phyloP scores from a whole-genome alignment of 2,113 vertebrate species.

The Marcusenius ussheri region DNA sequence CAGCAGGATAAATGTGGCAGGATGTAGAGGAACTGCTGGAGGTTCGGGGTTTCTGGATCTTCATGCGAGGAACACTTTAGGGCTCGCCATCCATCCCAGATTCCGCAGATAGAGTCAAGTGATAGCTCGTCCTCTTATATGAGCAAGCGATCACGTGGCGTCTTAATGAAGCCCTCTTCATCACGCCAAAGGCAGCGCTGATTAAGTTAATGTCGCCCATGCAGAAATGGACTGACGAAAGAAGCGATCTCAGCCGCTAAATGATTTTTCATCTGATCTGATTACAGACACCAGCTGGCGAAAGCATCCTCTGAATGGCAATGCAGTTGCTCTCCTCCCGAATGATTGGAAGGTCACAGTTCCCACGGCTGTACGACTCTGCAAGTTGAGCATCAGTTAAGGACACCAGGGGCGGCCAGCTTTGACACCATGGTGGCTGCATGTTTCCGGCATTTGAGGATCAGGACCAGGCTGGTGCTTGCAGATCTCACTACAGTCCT shows the following conservation, averaged over 20 bases:
- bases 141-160: too few species aligned
- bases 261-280: neutral
- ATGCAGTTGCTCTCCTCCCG: neutral
- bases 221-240: neutral
- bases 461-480: slow-evolving; percentile 22
- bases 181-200: neutral
- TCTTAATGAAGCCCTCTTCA: neutral
- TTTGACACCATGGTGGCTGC: neutral
- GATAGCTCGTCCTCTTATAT: neutral
- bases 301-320: neutral
- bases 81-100: neutral
- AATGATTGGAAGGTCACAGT: neutral
- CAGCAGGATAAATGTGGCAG: neutral
- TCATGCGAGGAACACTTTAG: neutral
- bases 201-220: neutral
- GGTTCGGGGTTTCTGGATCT: neutral
- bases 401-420: neutral
- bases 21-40: neutral
- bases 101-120: neutral
- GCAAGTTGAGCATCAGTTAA: neutral
- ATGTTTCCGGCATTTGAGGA: neutral
- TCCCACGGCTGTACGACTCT: neutral
- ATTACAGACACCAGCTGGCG: neutral
- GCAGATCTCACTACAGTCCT: neutral
- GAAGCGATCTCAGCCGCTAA: neutral